Evolutionary conservation across 2,797 vertebrate species (phyloP).

Genomic region (Bovichtus variegatus): DNA sequence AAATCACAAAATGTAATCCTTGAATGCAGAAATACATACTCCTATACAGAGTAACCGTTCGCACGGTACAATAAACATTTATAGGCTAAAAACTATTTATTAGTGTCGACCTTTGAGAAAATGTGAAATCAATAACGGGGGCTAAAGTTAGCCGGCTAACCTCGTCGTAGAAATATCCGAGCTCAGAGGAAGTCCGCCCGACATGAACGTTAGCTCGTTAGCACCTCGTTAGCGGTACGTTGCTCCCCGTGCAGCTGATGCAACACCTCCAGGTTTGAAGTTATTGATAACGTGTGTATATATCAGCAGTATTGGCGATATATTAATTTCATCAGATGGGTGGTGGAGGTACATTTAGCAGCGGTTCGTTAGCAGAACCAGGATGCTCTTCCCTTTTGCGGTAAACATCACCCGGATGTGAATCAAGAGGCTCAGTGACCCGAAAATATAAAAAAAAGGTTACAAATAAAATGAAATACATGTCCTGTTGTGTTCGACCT

Average conservation of each 20-base stretch:
- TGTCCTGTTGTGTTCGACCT: too few relatives aligned
- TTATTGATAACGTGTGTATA: background rate
- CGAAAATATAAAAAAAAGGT: too few relatives aligned
- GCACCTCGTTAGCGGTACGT: slow-evolving; percentile 23
- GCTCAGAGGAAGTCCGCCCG: slow-evolving; percentile 66
- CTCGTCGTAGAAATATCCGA: slow-evolving; percentile 69
- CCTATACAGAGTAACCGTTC: accelerated
- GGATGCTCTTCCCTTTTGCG: slow-evolving; percentile 55
- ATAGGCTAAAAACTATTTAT: accelerated
- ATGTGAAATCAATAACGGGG: slow-evolving; percentile 24
- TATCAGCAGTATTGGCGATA: background rate
- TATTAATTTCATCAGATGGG: slow-evolving; percentile 5
- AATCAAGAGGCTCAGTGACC: slow-evolving; percentile 13
- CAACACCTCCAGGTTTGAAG: background rate
- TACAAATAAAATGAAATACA: too few relatives aligned
- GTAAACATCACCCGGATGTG: slow-evolving; percentile 77
- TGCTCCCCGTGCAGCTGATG: slow-evolving; percentile 6
- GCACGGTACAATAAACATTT: accelerated
- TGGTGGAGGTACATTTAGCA: slow-evolving; percentile 39
- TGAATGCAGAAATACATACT: accelerated
- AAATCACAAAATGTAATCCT: background rate
- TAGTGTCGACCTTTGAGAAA: background rate
- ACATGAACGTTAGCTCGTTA: slow-evolving; percentile 51
- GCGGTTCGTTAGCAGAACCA: slow-evolving; percentile 45
- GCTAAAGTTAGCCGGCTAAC: slow-evolving; percentile 78